Evolutionary conservation across 2,888 invertebrate species (phyloP).

Genomic region (Euclidia mi): DNA sequence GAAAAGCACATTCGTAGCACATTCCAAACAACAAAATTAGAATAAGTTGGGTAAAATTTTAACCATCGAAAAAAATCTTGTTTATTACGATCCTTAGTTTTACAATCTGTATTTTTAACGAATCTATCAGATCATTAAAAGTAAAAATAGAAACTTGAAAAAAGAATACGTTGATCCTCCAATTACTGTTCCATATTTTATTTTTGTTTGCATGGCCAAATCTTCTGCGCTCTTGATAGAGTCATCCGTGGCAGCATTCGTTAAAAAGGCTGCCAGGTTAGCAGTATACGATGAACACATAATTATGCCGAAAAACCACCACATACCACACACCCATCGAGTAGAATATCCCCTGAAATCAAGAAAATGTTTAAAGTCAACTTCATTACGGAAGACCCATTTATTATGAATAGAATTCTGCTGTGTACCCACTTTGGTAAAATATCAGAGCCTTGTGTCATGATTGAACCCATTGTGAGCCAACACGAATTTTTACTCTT

Average conservation of each 20-base stretch:
- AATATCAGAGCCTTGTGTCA: conserved; percentile 98
- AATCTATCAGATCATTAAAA: too few species aligned
- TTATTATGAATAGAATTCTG: neutral
- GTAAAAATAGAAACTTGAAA: conserved; percentile 92
- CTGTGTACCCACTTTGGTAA: conserved; percentile 93
- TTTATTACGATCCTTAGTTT: too few species aligned
- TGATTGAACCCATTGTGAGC: conserved; percentile 98
- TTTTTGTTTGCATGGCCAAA: conserved; percentile 97
- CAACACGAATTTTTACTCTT: conserved; percentile 97
- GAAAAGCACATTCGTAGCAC: too few species aligned
- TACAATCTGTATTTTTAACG: too few species aligned
- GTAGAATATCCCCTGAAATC: conserved; percentile 95
- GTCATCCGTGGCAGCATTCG: conserved; percentile 96
- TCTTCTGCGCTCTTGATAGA: conserved; percentile 98
- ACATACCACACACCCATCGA: conserved; percentile 97
- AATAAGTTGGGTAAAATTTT: too few species aligned
- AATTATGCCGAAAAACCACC: conserved; percentile 98
- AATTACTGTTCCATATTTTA: conserved; percentile 97
- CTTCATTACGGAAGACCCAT: neutral
- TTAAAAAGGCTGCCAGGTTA: conserved; percentile 97
- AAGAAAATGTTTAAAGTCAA: conserved; percentile 4
- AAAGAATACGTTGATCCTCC: conserved; percentile 97
- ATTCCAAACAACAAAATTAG: too few species aligned
- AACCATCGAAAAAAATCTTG: too few species aligned
- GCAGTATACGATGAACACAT: conserved; percentile 99